Base-by-base conservation (phyloP, 1,140 invertebrate species). In the Drosophila lacertosa region DNA sequence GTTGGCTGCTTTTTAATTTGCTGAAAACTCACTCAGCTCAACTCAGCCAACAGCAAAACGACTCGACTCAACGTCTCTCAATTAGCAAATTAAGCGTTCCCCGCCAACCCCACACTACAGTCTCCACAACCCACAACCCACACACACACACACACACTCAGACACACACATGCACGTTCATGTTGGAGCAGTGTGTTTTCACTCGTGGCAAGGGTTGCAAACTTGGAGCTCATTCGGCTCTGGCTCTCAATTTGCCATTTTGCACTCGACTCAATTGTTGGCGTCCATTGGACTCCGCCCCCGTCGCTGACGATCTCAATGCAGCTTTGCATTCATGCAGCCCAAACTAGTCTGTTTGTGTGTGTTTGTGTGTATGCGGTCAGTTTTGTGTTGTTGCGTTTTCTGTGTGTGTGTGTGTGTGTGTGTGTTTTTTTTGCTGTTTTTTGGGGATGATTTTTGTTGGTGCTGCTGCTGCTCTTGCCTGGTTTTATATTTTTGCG, bases 61-160 rank as follows among this genome's bases (percentile, higher is more conserved):
- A 48, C 73, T 67, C 39, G 13, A 55, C 67, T 84, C 77, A 63
- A 77, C 74, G 72, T 78, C 81, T 86, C 81, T 86, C 81, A 86
- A 86, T 86, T 86, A 86, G 77, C 81, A 86, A 83, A 83, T 83
- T 83, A 83, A 74, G 67, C 64, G 33, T 40, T 35, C 58, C 24
- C 54, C 24, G 29, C 29, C 58, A 40, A 2, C 47, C 20, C 29
- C 59, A 40, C 7, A 16, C 33, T n/a, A 5, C 4, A 7, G 1
- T 3, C 33, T 9, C 16, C 20, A 2, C 18, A 20, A 11, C 37
- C 18, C 60, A 9, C 51, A 42, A 58, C 51, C 29, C 29, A 37
- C n/a, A 3, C 26, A 13, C 29, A 11, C 37, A 26, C 60, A 9
- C 51, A 42, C 32, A 37, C 26, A 9, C 60, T 10, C 44, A 26